phyloP scores from a whole-genome alignment of 2,888 invertebrate genomes.

The Junonia oenone region DNA sequence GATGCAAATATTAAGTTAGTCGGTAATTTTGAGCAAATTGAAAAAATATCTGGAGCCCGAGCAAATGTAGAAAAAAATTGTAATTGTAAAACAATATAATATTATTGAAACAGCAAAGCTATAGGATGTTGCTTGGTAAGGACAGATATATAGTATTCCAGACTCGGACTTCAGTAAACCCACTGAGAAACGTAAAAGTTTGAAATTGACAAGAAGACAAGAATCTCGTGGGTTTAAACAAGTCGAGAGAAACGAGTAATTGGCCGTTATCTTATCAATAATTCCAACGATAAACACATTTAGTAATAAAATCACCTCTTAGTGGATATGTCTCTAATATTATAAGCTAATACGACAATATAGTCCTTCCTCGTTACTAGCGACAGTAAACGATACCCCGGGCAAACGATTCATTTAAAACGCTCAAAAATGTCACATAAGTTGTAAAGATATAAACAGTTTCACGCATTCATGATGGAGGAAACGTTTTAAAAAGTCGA shows the following conservation, averaged over 20 bases:
- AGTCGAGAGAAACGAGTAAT: conserved; percentile 8
- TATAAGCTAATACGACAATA: conserved; percentile 42
- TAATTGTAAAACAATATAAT: not conserved
- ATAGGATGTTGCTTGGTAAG: not conserved
- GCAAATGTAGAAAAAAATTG: not conserved
- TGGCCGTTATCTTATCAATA: conserved; percentile 19
- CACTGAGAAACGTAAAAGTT: conserved; percentile 18
- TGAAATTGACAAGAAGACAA: conserved; percentile 25
- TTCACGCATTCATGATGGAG: not conserved
- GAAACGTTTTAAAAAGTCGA: not conserved
- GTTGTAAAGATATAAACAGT: not conserved
- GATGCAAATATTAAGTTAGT: not conserved
- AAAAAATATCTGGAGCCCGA: too few relatives aligned
- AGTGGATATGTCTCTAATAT: conserved; percentile 65
- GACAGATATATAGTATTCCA: not conserved
- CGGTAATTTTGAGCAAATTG: not conserved
- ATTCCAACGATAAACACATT: conserved; percentile 35
- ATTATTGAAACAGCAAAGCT: not conserved
- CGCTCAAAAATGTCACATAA: not conserved
- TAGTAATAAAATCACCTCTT: conserved; percentile 54
- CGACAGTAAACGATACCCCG: conserved; percentile 10
- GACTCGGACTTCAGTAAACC: conserved; percentile 11
- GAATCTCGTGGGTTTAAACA: conserved; percentile 19
- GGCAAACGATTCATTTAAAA: conserved; percentile 4
- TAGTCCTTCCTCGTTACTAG: conserved; percentile 20